These are phyloP conservation scores for Neoaliturus tenellus DNA, from an alignment of 2,888 invertebrate species.

Conservation along the genomic window DNA sequence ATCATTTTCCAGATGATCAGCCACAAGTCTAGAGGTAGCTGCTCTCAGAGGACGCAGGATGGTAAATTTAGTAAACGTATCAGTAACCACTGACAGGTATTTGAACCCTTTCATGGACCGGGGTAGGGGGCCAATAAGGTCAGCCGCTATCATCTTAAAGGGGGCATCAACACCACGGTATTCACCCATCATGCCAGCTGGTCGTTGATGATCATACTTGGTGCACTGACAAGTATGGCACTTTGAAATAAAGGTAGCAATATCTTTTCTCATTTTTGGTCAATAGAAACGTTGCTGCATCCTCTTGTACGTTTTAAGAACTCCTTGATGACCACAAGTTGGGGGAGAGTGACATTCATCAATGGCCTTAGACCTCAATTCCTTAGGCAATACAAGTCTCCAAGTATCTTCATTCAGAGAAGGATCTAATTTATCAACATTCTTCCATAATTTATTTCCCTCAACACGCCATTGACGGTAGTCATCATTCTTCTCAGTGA, in stretches of 20 bases:
- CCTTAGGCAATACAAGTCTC: constrained; percentile 18
- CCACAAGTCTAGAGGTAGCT: too few species aligned
- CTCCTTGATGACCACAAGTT: constrained; percentile 33
- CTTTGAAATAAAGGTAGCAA: not conserved
- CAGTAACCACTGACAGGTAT: constrained; percentile 66
- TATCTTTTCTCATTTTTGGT: constrained; percentile 24
- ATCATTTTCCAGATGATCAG: too few species aligned
- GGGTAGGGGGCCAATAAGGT: constrained; percentile 68
- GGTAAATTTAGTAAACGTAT: constrained; percentile 67
- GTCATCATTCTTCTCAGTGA: not conserved
- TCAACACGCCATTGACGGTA: not conserved
- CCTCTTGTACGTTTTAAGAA: constrained; percentile 20
- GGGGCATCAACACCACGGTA: not conserved
- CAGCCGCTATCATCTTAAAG: constrained; percentile 57
- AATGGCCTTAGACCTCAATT: not conserved
- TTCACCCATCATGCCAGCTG: constrained; percentile 35
- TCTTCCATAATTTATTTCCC: constrained; percentile 3
- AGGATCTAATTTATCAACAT: not conserved
- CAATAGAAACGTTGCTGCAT: constrained; percentile 19
- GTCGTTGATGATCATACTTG: not conserved
- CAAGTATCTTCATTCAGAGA: constrained; percentile 1
- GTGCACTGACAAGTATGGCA: not conserved
- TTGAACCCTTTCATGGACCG: constrained; percentile 65
- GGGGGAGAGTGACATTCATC: constrained; percentile 23
- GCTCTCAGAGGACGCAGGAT: too few species aligned